Evolutionary conservation across 1,140 invertebrate genomes (phyloP).

Genomic region (Drosophila rufa): DNA sequence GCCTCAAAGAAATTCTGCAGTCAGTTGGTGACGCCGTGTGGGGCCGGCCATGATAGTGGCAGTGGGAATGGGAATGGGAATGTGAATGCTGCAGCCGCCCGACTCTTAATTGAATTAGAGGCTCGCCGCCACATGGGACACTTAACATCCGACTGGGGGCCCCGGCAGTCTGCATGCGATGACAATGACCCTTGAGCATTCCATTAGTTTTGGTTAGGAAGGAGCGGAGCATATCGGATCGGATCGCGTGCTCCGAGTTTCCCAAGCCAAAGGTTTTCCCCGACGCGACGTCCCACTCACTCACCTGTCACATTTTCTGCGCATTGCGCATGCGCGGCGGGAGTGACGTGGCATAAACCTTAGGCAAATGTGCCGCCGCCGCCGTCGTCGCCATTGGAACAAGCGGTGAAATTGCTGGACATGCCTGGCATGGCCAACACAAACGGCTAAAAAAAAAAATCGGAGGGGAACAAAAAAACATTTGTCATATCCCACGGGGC

Average conservation of each 20-base stretch:
- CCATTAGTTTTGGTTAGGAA: conserved; percentile 46
- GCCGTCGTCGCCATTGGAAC: conserved; percentile 30
- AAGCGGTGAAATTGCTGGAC: conserved; percentile 53
- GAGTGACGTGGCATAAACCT: conserved; percentile 65
- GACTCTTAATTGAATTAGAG: conserved; percentile 54
- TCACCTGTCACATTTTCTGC: conserved; percentile 51
- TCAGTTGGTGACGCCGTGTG: conserved; percentile 35
- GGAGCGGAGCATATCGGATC: conserved; percentile 1
- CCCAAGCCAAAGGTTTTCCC: conserved; percentile 73
- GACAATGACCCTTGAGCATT: conserved; percentile 56
- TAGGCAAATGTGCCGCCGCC: conserved; percentile 33
- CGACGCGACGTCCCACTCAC: conserved; percentile 34
- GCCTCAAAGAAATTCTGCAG: conserved; percentile 27
- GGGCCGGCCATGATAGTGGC: conserved; percentile 8
- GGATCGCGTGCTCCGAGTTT: conserved; percentile 57
- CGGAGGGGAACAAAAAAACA: conserved; percentile 6
- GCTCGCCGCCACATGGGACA: conserved; percentile 16
- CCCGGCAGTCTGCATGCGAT: conserved; percentile 34
- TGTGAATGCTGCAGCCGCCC: conserved; percentile 3
- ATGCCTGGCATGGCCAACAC: conserved; percentile 47
- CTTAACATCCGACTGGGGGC: conserved; percentile 13
- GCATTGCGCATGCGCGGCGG: conserved; percentile 61
- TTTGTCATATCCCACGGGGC: conserved; percentile 56
- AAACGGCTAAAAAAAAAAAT: conserved; percentile 1
- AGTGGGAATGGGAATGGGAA: conserved; percentile 17